A percentile compares a stretch with the other conserved stretches of the same genome.
These are phyloP conservation scores for Nipponacmea schrenckii DNA, from an alignment of 2,888 invertebrate species.

Conservation along the genomic window DNA sequence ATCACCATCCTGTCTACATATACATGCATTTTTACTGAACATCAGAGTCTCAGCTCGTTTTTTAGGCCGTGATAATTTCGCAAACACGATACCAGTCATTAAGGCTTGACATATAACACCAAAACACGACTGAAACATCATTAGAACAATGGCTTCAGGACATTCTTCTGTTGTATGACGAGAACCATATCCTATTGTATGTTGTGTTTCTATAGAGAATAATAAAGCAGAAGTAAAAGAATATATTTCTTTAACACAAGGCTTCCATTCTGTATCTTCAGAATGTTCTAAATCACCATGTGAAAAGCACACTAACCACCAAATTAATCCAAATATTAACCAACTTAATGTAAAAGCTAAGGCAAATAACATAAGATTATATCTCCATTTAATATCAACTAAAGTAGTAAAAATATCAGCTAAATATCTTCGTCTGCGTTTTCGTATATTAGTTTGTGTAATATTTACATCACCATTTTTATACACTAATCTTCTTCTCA, in stretches of 20 bases:
- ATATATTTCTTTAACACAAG: constrained; percentile 87
- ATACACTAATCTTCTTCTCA: constrained; percentile 82
- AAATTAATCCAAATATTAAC: constrained; percentile 90
- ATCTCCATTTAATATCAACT: constrained; percentile 71
- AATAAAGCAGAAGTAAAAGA: constrained; percentile 93
- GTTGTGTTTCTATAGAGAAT: constrained; percentile 96
- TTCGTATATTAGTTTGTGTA: constrained; percentile 93
- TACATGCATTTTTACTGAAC: constrained; percentile 91
- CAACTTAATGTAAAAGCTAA: constrained; percentile 81
- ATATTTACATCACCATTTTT: constrained; percentile 99
- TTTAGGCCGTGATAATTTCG: constrained; percentile 94
- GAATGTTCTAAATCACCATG: constrained; percentile 79
- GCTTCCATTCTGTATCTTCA: constrained; percentile 79
- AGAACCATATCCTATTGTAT: constrained; percentile 91
- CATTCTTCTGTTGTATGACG: constrained; percentile 91
- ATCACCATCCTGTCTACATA: constrained; percentile 90
- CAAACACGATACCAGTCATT: constrained; percentile 75
- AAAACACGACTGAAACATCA: constrained; percentile 91
- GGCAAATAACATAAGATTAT: constrained; percentile 69
- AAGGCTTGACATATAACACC: constrained; percentile 78
- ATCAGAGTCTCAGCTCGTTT: constrained; percentile 95
- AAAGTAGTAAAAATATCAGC: constrained; percentile 74
- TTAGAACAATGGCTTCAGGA: constrained; percentile 88
- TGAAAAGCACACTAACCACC: constrained; percentile 94
- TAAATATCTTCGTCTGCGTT: constrained; percentile 90